Base-by-base conservation (phyloP, 2,888 invertebrate genomes). In the Nineta flava region DNA sequence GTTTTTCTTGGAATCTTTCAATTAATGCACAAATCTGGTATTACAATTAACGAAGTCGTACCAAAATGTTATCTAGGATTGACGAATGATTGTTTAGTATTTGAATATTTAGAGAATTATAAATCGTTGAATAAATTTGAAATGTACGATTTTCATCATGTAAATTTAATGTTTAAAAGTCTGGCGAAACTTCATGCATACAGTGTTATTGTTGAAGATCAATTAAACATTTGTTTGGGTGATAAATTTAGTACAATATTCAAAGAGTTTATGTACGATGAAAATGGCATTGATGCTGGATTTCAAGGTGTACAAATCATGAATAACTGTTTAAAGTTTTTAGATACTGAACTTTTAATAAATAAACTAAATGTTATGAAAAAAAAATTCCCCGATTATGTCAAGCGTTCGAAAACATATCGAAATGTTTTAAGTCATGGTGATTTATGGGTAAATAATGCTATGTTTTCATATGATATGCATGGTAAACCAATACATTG, bases 391-490 rank as follows among this genome's bases (percentile, higher is more conserved):
- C 26, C 26, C 3, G 26, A 26, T 26, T 26, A 26, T 26, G 26
- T 26, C 6, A 15, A 38, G 12, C 38, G 38, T n/a, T 38, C 38
- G 9, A 38, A n/a, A 13, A 38, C n/a, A 6, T 38, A 38, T 38
- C 38, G 38, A 19, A 44, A 44, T 12, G 44, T 44, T 44, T 44
- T 44, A 17, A 44, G 21, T 9, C 44, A 44, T 26, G 26, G 44
- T 1, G 44, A 44, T 44, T 44, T 44, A 19, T 44, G 44, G 44
- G 9, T 21, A 7, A 44, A 19, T 4, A 44, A 44, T 44, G 17
- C 17, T 3, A 44, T 44, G 44, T 44, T 44, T n/a, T 21, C n/a
- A 13, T 44, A 44, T n/a, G 17, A 44, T 21, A 19, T 16, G 3
- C 10, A 44, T 19, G 26, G 17, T 12, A 21, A 44, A 44, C 21